Percentiles rank a stretch among this genome's conserved stretches.
Conservation (phyloP, 30 jellyfish, hydroid and myxozoan genomes). For the Hydractinia echinata region DNA sequence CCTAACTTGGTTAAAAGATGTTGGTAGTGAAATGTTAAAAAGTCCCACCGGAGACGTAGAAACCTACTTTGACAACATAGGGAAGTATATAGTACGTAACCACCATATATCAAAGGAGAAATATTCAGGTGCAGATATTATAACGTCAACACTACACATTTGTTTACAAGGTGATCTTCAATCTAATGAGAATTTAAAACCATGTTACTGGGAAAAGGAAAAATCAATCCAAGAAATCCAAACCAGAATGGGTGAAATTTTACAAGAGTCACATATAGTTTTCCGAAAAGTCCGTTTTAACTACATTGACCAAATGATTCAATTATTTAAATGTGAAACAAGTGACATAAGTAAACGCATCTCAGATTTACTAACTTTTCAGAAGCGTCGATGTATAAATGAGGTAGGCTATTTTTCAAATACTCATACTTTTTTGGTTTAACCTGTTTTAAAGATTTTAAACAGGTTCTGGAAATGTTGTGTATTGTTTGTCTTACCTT, state of each 20-base stretch:
- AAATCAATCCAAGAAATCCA: background rate
- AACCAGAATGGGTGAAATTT: background rate
- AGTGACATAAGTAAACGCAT: background rate
- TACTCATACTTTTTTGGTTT: too few species aligned
- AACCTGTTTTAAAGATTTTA: too few species aligned
- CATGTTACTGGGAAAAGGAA: background rate
- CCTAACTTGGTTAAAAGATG: conserved; percentile 3
- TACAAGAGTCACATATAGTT: background rate
- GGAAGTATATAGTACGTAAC: background rate
- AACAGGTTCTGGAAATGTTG: too few species aligned
- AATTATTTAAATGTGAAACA: too few species aligned
- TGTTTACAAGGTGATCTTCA: background rate
- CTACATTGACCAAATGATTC: background rate
- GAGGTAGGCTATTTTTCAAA: too few species aligned
- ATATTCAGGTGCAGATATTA: background rate
- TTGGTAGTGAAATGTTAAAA: background rate
- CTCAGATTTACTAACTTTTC: background rate
- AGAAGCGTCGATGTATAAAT: background rate
- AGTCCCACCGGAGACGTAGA: background rate
- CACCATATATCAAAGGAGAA: background rate
- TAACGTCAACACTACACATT: conserved; percentile 7
- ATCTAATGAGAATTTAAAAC: background rate
- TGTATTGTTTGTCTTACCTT: too few species aligned
- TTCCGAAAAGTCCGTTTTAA: background rate
- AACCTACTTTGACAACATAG: conserved; percentile 11